Evolutionary conservation across 2,888 invertebrate species (phyloP).

Genomic region (Eristalis tenax): DNA sequence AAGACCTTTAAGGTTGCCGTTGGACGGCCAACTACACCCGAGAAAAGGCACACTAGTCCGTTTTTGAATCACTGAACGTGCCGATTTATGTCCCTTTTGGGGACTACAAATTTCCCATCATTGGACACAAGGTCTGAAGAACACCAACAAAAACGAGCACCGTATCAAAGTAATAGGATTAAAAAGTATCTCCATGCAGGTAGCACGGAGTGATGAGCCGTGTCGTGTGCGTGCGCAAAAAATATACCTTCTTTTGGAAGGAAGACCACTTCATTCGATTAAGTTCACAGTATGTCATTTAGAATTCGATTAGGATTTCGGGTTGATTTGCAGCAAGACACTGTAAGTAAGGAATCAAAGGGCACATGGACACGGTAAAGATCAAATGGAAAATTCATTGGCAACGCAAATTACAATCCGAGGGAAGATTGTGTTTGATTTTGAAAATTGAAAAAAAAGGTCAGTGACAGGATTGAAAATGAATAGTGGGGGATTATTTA

Average conservation of each 20-base stretch:
- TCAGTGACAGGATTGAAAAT: background rate
- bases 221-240: background rate
- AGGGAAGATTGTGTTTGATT: slow-evolving; percentile 30
- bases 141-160: slow-evolving; percentile 2
- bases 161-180: slow-evolving; percentile 43
- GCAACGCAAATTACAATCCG: slow-evolving; percentile 28
- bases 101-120: slow-evolving; percentile 25
- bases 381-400: slow-evolving; percentile 29
- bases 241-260: background rate
- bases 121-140: background rate
- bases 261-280: slow-evolving; percentile 34
- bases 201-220: background rate
- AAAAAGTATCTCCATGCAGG: slow-evolving; percentile 22
- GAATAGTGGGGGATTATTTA: background rate
- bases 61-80: background rate
- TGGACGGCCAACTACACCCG: background rate
- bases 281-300: slow-evolving; percentile 21
- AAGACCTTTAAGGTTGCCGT: background rate
- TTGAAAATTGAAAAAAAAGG: slow-evolving; percentile 24
- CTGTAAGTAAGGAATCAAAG: background rate
- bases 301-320: slow-evolving; percentile 43
- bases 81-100: slow-evolving; percentile 22
- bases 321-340: background rate
- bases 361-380: slow-evolving; percentile 1
- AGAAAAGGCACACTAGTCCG: background rate